Evolutionary conservation across 2,113 vertebrate species (phyloP).

Genomic region (Proteles cristata): DNA sequence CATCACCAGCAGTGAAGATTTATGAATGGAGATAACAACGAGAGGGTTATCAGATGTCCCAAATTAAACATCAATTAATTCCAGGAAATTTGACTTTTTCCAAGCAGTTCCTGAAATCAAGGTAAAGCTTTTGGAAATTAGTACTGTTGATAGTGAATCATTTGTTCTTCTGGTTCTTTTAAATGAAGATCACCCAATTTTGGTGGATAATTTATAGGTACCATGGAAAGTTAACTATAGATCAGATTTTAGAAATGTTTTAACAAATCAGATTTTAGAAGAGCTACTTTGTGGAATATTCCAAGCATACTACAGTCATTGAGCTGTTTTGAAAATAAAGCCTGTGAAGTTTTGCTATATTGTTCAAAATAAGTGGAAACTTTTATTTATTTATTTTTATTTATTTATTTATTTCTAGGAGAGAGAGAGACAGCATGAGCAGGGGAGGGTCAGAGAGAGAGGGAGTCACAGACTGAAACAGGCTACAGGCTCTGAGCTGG

Average conservation of each 20-base stretch:
- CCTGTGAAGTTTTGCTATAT: background rate
- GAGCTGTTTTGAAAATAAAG: background rate
- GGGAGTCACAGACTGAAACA: too few species aligned
- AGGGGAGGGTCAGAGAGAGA: too few species aligned
- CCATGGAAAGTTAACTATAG: background rate
- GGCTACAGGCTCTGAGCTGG: too few species aligned
- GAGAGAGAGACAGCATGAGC: too few species aligned
- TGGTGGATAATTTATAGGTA: background rate
- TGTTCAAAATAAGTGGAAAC: background rate
- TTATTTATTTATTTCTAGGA: too few species aligned
- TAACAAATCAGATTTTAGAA: background rate
- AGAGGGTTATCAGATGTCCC: background rate
- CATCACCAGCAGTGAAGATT: background rate
- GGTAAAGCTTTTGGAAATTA: background rate
- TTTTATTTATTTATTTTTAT: too few species aligned
- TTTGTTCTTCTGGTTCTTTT: background rate
- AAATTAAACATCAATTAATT: background rate
- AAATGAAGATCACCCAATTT: background rate
- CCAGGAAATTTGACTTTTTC: background rate
- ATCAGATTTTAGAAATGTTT: background rate
- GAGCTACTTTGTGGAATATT: background rate
- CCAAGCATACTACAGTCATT: background rate
- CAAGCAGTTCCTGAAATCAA: background rate
- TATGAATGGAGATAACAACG: background rate
- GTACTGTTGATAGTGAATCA: background rate